Evolutionary conservation across 2,113 vertebrate genomes (phyloP).

Genomic region (Thalassoma bifasciatum): DNA sequence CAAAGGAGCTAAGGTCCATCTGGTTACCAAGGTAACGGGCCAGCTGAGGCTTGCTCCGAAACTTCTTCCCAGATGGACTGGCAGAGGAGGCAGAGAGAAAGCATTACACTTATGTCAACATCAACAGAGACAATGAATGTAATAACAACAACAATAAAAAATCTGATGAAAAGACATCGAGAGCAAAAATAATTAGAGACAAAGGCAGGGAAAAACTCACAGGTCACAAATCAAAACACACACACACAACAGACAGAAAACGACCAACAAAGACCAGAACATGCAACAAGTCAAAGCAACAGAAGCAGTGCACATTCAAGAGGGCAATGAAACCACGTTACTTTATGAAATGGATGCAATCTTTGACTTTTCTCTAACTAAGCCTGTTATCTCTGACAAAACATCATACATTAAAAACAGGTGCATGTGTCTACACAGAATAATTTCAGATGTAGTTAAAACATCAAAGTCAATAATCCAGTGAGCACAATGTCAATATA

Average conservation of each 20-base stretch:
- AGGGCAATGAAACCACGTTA: slow-evolving; percentile 50
- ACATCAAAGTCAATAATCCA: slow-evolving; percentile 18
- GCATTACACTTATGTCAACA: neutral
- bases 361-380: slow-evolving; percentile 17
- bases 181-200: slow-evolving; percentile 8
- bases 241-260: slow-evolving; percentile 21
- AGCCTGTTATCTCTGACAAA: neutral
- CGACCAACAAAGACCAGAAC: slow-evolving; percentile 33
- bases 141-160: neutral
- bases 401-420: slow-evolving; percentile 25
- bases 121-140: neutral
- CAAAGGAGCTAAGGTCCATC: slow-evolving; percentile 96
- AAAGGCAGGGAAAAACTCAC: slow-evolving; percentile 5
- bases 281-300: slow-evolving; percentile 68
- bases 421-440: neutral
- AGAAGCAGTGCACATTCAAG: slow-evolving; percentile 58
- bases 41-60: slow-evolving; percentile 98
- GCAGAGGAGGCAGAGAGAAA: slow-evolving; percentile 34
- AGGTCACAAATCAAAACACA: slow-evolving; percentile 14
- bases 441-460: neutral
- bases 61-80: slow-evolving; percentile 99
- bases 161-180: neutral
- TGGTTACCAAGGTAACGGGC: slow-evolving; percentile 97
- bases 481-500: slow-evolving; percentile 48
- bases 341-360: slow-evolving; percentile 56